Base-by-base conservation (phyloP, 2,113 vertebrate species). In the Coregonus clupeaformis region DNA sequence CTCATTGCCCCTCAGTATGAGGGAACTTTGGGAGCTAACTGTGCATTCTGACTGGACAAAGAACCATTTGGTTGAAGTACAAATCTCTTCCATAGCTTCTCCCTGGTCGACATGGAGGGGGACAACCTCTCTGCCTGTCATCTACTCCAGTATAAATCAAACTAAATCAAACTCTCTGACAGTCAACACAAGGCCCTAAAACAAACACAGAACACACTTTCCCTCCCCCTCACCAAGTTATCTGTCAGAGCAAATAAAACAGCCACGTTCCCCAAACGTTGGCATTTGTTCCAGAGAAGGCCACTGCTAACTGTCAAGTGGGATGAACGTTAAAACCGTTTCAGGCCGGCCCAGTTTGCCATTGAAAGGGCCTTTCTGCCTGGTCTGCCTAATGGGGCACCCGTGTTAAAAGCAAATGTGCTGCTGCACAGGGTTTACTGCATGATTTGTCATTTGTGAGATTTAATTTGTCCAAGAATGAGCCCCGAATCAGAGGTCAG, bases 401-500 rank as follows among this genome's bases (percentile, higher is more conserved):
- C n/a, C 36, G 67, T 27, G 32, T 29, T 60, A 22, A n/a, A 47
- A 64, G 25, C 29, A 18, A 24, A 9, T 59, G 57, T 45, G 66
- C 11, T 68, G 73, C 73, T 68, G 71, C 55, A 63, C 29, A 71
- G 75, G 86, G 88, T 82, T 84, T 87, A 85, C 88, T 72, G 80
- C 84, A 90, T 85, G 89, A 89, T 92, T 90, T 92, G 93, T 92
- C 92, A 91, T 85, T 91, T 92, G 89, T 88, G 89, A 90, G 92
- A 92, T 92, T 94, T 94, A 92, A 93, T 94, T 94, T 93, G 91
- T 92, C 87, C 87, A 92, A 91, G 91, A 94, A 93, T 89, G 92
- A 92, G 90, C 73, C 5, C 1, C 68, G 89, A 92, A 92, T 92
- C 90, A 92, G 92, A 92, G 92, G 93, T 93, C 92, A 92, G 92